Evolutionary conservation across 2,888 invertebrate species (phyloP), one percentile per base, ranked within the genome.

Genomic region (Harmothoe impar): DNA sequence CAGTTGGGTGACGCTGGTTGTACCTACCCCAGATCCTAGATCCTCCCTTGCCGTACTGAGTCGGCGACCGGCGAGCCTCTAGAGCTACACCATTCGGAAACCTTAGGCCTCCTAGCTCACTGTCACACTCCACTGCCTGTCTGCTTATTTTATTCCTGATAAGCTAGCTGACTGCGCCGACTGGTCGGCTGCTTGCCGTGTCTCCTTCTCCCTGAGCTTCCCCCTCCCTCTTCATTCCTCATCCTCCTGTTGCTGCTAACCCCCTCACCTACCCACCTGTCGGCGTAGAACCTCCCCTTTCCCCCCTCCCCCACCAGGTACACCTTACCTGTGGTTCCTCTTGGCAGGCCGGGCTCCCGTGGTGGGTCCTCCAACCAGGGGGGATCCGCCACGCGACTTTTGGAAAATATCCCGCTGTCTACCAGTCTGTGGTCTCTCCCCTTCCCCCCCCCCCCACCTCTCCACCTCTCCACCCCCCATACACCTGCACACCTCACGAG

Each of bases 91-190:
- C 84, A 84, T 84, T 84, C 43, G 84, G 84, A 84, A 84, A 84
- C 84, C 84, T 12, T 84, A 84, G 84, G 84, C 84, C 25, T 84
- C 84, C 84, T 43, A 31, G 43, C 84, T 84, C 84, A 84, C 84
- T 84, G 84, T 84, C 84, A 84, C 84, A 84, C 84, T 84, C 51
- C 84, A 84, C 0, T 84, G 84, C 35, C 51, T 84, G 84, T 84
- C 84, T 20, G 33, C 84, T 84, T 84, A 84, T 84, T 84, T 84
- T 84, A 84, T 84, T 84, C 84, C 43, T 84, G 84, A 84, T 84
- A 84, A 84, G 84, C 23, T n/a, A 84, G 84, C 17, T 23, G 84
- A 23, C n/a, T 84, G 84, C 33, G 43, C 43, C 84, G 51, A 20
- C 78, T 78, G 51, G 43, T 43, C 1, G 43, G 12, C 84, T n/a